phyloP scores from a whole-genome alignment of 1,140 invertebrate species.

The Zaprionus camerounensis region DNA sequence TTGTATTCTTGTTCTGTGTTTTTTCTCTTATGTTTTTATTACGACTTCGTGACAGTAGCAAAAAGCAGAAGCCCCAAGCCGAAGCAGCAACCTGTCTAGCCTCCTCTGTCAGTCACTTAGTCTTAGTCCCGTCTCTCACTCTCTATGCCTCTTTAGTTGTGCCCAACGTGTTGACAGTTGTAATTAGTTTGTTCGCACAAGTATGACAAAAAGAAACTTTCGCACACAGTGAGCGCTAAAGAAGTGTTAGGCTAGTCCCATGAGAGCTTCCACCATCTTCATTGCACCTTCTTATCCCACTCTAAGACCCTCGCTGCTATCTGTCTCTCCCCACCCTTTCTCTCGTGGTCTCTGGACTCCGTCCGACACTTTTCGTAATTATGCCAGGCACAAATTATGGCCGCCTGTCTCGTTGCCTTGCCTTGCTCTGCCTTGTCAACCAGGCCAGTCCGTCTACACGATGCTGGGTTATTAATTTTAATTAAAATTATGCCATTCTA shows the following conservation, averaged over 20 bases:
- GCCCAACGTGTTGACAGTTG: slow-evolving; percentile 78
- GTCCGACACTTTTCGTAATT: slow-evolving; percentile 60
- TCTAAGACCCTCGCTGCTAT: background rate
- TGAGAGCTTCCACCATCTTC: slow-evolving; percentile 10
- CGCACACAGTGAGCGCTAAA: slow-evolving; percentile 37
- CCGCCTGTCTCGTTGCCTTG: slow-evolving; percentile 57
- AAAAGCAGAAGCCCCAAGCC: slow-evolving; percentile 34
- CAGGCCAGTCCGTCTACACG: slow-evolving; percentile 13
- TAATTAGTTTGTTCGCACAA: slow-evolving; percentile 83
- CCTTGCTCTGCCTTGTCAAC: slow-evolving; percentile 46
- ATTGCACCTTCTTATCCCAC: background rate
- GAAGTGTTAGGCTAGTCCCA: slow-evolving; percentile 29
- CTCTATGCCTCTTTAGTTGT: background rate
- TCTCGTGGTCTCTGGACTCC: too few species aligned
- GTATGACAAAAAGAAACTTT: slow-evolving; percentile 79
- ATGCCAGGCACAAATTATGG: slow-evolving; percentile 74
- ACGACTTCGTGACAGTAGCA: slow-evolving; percentile 59
- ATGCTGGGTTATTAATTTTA: slow-evolving; percentile 78
- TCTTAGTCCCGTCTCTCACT: too few species aligned
- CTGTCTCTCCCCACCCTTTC: slow-evolving; percentile 15
- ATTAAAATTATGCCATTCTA: slow-evolving; percentile 79
- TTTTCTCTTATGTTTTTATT: slow-evolving; percentile 54
- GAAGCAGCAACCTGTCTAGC: slow-evolving; percentile 57
- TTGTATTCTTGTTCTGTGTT: slow-evolving; percentile 24
- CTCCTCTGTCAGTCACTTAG: slow-evolving; percentile 15